phyloP scores from a whole-genome alignment of 2,797 vertebrate species.

The Helostoma temminkii region DNA sequence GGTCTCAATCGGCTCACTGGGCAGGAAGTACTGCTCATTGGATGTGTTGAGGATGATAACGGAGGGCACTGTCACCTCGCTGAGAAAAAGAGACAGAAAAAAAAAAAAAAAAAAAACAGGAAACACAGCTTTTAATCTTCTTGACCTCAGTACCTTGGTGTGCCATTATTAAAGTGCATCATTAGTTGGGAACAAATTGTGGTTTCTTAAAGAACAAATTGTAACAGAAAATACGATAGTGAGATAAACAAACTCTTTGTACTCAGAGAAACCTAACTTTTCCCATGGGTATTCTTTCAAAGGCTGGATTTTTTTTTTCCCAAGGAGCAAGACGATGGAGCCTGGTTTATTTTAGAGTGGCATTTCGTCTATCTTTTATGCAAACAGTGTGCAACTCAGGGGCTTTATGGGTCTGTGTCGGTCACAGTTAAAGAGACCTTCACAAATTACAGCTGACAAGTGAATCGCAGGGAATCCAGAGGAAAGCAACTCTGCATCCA shows the following conservation, averaged over 20 bases:
- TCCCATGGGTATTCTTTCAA: constrained; percentile 58
- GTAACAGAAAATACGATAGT: constrained; percentile 39
- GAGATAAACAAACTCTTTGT: constrained; percentile 65
- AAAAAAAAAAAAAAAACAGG: constrained; percentile 28
- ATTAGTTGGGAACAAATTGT: constrained; percentile 57
- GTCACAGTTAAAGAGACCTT: constrained; percentile 70
- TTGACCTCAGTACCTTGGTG: constrained; percentile 33
- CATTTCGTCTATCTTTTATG: constrained; percentile 65
- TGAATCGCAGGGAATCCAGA: constrained; percentile 46
- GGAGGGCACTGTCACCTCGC: constrained; percentile 92
- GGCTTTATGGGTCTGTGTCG: constrained; percentile 40
- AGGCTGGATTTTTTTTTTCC: constrained; percentile 21
- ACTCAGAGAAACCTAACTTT: constrained; percentile 45
- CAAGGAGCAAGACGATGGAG: constrained; percentile 32
- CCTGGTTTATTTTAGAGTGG: constrained; percentile 44
- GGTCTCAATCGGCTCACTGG: constrained; percentile 84
- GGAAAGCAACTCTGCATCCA: constrained; percentile 23
- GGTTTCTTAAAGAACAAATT: constrained; percentile 58
- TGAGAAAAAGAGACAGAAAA: constrained; percentile 61
- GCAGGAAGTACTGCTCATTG: constrained; percentile 97
- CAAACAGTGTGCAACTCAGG: constrained; percentile 58
- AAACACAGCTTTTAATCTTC: constrained; percentile 52
- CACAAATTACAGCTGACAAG: constrained; percentile 71
- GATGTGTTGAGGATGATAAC: constrained; percentile 97
- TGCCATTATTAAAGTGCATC: constrained; percentile 59